Evolutionary conservation across 2,797 vertebrate genomes (phyloP), one percentile per base, ranked within the genome.

Genomic region (Mormyrus hasselquistii): DNA sequence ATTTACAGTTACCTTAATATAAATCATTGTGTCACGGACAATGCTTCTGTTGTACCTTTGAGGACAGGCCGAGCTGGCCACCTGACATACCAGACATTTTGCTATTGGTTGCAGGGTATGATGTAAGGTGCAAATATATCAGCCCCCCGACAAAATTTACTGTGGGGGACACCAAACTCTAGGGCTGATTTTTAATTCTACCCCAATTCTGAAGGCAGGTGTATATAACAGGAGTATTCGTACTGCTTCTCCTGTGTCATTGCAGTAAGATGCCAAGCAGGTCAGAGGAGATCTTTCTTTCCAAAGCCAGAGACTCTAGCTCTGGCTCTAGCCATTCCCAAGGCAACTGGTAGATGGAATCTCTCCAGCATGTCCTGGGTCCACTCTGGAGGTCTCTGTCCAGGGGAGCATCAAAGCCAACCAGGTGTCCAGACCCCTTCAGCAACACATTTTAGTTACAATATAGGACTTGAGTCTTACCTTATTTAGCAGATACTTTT

Each of bases 1-100:
- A 73, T 73, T 73, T 73, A 73, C 69, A 73, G 34, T 73, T 73
- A 73, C 69, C 34, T 73, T 73, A 73, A 38, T 73, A 73, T 73
- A 34, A 73, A 73, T 73, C 69, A 16, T 34, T 41, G 65, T 69
- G 25, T 41, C 34, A 16, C 16, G 41, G 69, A 73, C 69, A 73
- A 73, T 73, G 34, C 29, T 73, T 6, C 29, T 38, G 38, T 73
- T 73, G 69, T 73, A 38, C 69, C 69, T 73, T 73, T 73, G 34
- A 73, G 34, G 29, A 34, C 12, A 41, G 69, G 69, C 69, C 6
- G 69, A 12, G 34, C 34, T 73, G 69, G 65, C 4, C 65, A 73
- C 38, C 65, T 38, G 12, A 22, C 65, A 73, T 73, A 38, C 29
- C 14, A 14, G 69, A 38, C 69, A 73, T 73, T 73, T 73, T 34